These are phyloP conservation scores for crab-eating macaque (Macaca fascicularis) DNA, from an alignment of 2,113 vertebrate species.

Conservation along the genomic window DNA sequence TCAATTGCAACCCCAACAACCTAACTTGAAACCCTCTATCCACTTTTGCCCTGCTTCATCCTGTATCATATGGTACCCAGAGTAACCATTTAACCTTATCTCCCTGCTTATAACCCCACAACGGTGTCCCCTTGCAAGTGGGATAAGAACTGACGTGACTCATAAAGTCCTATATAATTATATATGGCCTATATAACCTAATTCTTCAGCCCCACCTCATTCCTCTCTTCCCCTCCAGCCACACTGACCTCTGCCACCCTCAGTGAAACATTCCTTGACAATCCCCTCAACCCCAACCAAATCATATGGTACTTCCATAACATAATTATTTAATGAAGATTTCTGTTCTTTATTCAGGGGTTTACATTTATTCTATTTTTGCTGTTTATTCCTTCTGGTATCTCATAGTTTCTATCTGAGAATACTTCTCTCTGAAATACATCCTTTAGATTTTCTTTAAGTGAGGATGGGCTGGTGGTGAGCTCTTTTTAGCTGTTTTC, in stretches of 20 bases:
- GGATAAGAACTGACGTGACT: background rate
- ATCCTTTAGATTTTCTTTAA: background rate
- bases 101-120: background rate
- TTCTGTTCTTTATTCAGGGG: background rate
- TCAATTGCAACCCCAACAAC: background rate
- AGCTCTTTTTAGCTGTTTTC: background rate
- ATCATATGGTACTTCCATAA: background rate
- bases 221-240: background rate
- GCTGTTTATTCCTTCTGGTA: background rate
- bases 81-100: background rate
- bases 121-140: background rate
- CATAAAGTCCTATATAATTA: background rate
- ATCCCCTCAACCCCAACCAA: background rate
- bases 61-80: background rate
- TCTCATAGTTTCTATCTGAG: background rate
- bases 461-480: background rate
- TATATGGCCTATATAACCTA: background rate
- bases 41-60: background rate
- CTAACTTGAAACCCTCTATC: background rate
- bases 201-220: background rate
- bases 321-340: background rate
- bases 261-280: background rate
- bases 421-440: background rate
- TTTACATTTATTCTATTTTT: background rate
- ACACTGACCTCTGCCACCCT: background rate